Evolutionary conservation across 2,113 vertebrate genomes (phyloP), one percentile per base, ranked within the genome.

Genomic region (Malaclemys terrapin): DNA sequence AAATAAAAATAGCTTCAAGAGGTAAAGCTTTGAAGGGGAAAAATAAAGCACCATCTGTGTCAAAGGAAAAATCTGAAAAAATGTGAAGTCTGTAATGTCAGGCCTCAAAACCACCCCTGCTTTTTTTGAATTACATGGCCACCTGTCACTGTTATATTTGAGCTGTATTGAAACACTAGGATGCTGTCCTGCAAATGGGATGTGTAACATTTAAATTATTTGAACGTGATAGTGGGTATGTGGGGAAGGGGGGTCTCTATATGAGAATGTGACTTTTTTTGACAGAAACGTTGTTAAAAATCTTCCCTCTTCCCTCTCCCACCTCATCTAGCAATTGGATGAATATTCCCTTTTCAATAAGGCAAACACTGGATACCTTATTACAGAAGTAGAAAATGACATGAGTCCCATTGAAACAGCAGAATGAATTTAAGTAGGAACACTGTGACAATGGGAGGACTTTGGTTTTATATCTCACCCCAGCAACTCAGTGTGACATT

Each of bases 1-100:
- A 97, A 97, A 97, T 89, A 96, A 97, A 96, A 97, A 96, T 96
- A 93, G 6, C 82, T 96, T 97, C 75, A 84, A 92, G 78, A 94
- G 91, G 90, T 95, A 97, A 97, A 95, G 85, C 12, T 95, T 93
- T 89, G 85, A 93, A 92, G 94, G 90, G 82, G 93, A 92, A 97
- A 94, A 96, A 92, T 89, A 95, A 96, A 96, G 54, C 59, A 96
- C 80, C 84, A 96, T 97, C 95, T 97, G 93, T 81, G 45, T 97
- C 91, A 97, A 96, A 27, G 42, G 45, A 97, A 95, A 89, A 95
- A 90, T 88, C 56, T 81, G 65, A 96, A 93, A 92, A 86, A 35
- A 97, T 93, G 76, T 93, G 85, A 97, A 93, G 31, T 91, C 59
- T 87, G 25, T 62, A 82, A 89, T 94, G 96, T 87, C 45, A 93